Evolutionary conservation across 2,888 invertebrate species (phyloP).

Genomic region (Lacanobia oleracea): DNA sequence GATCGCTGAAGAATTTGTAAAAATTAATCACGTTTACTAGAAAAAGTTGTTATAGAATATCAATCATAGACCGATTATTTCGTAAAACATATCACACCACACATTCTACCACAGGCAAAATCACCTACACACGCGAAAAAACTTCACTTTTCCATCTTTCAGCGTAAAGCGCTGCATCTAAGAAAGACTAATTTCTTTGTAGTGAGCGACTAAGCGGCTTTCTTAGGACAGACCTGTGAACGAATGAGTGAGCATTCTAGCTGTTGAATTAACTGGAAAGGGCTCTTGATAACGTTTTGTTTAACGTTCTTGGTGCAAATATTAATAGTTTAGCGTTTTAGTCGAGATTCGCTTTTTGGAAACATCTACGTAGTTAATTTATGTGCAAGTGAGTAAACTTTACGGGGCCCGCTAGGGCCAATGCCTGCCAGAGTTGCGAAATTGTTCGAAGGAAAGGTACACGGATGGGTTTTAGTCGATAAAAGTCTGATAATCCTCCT

Average conservation of each 20-base stretch:
- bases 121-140: constrained; percentile 33
- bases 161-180: constrained; percentile 27
- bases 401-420: too few relatives aligned
- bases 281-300: neutral
- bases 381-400: too few relatives aligned
- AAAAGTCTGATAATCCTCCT: too few relatives aligned
- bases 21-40: neutral
- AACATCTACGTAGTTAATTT: too few relatives aligned
- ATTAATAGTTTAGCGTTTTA: too few relatives aligned
- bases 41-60: constrained; percentile 23
- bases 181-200: constrained; percentile 48
- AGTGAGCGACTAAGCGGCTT: constrained; percentile 25
- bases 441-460: too few relatives aligned
- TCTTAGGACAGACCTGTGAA: constrained; percentile 3
- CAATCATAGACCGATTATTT: constrained; percentile 16
- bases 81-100: too few relatives aligned
- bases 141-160: constrained; percentile 6
- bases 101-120: neutral
- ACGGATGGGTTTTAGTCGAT: too few relatives aligned
- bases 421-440: too few relatives aligned
- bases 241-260: constrained; percentile 3
- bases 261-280: constrained; percentile 4
- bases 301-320: neutral
- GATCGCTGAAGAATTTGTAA: neutral
- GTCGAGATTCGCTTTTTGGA: too few relatives aligned